Conservation (phyloP, 2,888 invertebrate species). For the Diadegma fenestrale region DNA sequence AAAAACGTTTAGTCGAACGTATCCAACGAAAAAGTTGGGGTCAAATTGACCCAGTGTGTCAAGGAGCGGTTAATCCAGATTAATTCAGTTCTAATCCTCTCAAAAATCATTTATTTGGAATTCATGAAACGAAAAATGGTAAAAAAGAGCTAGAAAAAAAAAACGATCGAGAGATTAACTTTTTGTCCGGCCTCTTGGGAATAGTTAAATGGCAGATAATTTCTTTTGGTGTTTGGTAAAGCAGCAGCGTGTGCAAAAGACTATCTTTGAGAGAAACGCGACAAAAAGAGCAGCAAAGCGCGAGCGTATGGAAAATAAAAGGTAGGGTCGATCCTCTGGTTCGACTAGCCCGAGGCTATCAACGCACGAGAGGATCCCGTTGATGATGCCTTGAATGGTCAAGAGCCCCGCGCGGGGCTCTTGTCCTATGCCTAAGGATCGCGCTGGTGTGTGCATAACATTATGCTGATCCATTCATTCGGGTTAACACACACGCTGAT, state of each 20-base stretch:
- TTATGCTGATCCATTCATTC: constrained; percentile 39
- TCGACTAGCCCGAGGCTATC: constrained; percentile 76
- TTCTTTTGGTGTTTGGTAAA: neutral
- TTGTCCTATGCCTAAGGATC: constrained; percentile 50
- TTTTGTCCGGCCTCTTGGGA: neutral
- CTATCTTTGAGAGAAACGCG: constrained; percentile 22
- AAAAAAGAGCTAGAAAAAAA: neutral
- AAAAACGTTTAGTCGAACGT: no score
- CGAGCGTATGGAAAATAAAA: constrained; percentile 32
- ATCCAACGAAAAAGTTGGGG: no score
- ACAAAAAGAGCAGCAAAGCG: constrained; percentile 9
- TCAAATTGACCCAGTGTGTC: neutral
- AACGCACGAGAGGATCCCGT: constrained; percentile 32
- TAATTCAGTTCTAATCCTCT: neutral
- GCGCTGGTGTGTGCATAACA: constrained; percentile 23
- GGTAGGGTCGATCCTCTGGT: constrained; percentile 76
- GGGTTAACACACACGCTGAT: constrained; percentile 13
- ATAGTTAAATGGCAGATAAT: neutral
- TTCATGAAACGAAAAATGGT: neutral
- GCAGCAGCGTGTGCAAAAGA: neutral
- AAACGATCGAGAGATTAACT: neutral
- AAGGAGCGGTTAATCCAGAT: neutral
- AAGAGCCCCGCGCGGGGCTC: constrained; percentile 71
- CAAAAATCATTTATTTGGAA: neutral
- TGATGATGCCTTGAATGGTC: constrained; percentile 72